phyloP scores from a whole-genome alignment of 2,888 invertebrate genomes.

The Eupeodes luniger region DNA sequence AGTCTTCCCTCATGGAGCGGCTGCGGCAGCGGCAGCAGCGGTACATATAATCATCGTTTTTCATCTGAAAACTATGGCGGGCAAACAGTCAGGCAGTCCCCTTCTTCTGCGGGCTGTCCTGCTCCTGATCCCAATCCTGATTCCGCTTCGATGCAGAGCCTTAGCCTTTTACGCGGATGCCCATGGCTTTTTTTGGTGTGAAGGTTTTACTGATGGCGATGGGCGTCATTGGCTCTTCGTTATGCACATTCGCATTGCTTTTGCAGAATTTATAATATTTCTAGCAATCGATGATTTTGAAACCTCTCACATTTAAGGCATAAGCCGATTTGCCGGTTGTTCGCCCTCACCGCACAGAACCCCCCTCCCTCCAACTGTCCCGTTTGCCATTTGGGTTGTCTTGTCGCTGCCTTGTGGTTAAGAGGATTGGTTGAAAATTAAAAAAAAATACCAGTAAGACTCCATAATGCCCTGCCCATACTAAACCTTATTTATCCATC shows the following conservation, averaged over 20 bases:
- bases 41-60: constrained; percentile 76
- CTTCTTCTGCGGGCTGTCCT: constrained; percentile 22
- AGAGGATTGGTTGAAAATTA: constrained; percentile 57
- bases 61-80: constrained; percentile 75
- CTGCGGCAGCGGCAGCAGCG: constrained; percentile 20
- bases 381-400: constrained; percentile 15
- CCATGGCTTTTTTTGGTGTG: constrained; percentile 73
- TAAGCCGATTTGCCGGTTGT: constrained; percentile 54
- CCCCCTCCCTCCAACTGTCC: background rate
- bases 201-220: constrained; percentile 66
- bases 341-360: background rate
- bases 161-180: constrained; percentile 65
- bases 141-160: constrained; percentile 12
- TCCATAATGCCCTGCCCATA: constrained; percentile 68
- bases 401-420: constrained; percentile 9
- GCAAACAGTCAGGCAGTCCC: constrained; percentile 38
- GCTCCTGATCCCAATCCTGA: constrained; percentile 17
- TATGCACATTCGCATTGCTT: constrained; percentile 72
- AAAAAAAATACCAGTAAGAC: constrained; percentile 35
- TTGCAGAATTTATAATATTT: constrained; percentile 74
- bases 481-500: constrained; percentile 74
- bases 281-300: constrained; percentile 76
- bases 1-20: constrained; percentile 52
- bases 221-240: constrained; percentile 74
- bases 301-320: constrained; percentile 60